Evolutionary conservation across 2,113 vertebrate species (phyloP), one percentile per base, ranked within the genome.

Genomic region (Cryptotis parvus): DNA sequence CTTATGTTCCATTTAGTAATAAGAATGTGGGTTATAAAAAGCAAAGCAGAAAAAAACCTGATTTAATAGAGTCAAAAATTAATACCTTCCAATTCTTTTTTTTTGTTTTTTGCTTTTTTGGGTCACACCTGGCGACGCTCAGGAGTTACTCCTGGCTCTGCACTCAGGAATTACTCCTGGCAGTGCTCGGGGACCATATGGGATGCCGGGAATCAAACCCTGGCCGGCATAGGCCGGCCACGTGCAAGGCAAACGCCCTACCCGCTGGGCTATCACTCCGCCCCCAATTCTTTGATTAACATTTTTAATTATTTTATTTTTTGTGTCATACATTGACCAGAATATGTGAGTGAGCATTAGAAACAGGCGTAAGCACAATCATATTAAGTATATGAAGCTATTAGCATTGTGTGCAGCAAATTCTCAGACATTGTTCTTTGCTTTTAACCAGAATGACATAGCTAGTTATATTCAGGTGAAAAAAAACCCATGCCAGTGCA

Each of bases 301-400:
- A 52, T 76, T 87, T 94, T 20, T 95, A 73, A 87, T 95, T 96
- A 33, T 95, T 94, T 76, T 91, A 43, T 74, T 94, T 87, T 87
- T 91, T 70, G 1, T 93, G 14, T 8, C 95, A 70, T 92, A 43
- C 24, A 55, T 80, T 0, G 0, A 31, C n/a, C 65, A 31, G 3
- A 18, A 96, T 75, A n/a, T 91, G 90, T 58, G 31, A 80, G 20
- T 72, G 5, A 66, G 37, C 9, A 63, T 94, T 95, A 90, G 72
- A 84, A 90, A 93, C 5, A 55, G 55, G 39, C 35, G 92, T n/a
- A 1, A 90, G 87, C 43, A 86, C 63, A 49, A 45, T 55, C 43
- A 69, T 4, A 92, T 10, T 61, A 66, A 55, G 26, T 29, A 8
- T 26, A 43, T 45, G 82, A 92, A 91, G 63, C 58, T 75, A 16